These are phyloP conservation scores for Caenorhabditis wallacei DNA, from an alignment of 2,888 invertebrate genomes.

Conservation along the genomic window DNA sequence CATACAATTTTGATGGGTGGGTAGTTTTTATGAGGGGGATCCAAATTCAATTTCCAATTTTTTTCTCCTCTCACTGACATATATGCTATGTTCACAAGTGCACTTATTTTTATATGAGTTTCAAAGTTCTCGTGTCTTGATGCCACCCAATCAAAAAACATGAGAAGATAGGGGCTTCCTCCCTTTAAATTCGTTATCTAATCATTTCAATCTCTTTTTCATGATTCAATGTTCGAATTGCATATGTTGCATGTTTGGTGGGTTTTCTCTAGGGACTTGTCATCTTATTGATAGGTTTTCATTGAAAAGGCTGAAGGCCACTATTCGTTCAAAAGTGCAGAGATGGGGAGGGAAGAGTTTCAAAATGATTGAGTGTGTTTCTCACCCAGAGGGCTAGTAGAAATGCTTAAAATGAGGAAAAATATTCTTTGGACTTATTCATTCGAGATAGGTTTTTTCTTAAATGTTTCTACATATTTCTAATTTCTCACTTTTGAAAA, in stretches of 20 bases:
- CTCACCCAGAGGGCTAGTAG: conserved; percentile 34
- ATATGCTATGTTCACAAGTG: conserved; percentile 32
- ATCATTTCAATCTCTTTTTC: conserved; percentile 45
- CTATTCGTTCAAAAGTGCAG: conserved; percentile 53
- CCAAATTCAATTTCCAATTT: conserved; percentile 57
- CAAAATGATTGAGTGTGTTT: conserved; percentile 58
- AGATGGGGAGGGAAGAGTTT: conserved; percentile 29
- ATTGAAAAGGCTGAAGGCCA: conserved; percentile 33
- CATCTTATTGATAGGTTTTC: conserved; percentile 61
- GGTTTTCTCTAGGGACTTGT: conserved; percentile 49
- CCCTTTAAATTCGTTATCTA: conserved; percentile 32
- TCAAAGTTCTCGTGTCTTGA: conserved; percentile 43
- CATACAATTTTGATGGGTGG: conserved; percentile 50
- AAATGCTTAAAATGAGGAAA: conserved; percentile 36
- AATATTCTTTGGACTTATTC: conserved; percentile 21
- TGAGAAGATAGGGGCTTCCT: background rate
- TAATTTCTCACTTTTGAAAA: too few relatives aligned
- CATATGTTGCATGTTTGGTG: conserved; percentile 48
- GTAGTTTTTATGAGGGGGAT: conserved; percentile 44
- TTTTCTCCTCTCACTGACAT: conserved; percentile 28
- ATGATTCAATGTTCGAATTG: conserved; percentile 30
- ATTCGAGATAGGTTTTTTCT: conserved; percentile 39
- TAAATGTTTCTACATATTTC: background rate
- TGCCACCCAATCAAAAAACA: conserved; percentile 55
- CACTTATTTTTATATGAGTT: conserved; percentile 33